Percentiles rank a stretch among this genome's conserved stretches.
These are phyloP conservation scores for Lytechinus pictus DNA, from an alignment of 35 echinoderm and acorn worm species.

Conservation along the genomic window DNA sequence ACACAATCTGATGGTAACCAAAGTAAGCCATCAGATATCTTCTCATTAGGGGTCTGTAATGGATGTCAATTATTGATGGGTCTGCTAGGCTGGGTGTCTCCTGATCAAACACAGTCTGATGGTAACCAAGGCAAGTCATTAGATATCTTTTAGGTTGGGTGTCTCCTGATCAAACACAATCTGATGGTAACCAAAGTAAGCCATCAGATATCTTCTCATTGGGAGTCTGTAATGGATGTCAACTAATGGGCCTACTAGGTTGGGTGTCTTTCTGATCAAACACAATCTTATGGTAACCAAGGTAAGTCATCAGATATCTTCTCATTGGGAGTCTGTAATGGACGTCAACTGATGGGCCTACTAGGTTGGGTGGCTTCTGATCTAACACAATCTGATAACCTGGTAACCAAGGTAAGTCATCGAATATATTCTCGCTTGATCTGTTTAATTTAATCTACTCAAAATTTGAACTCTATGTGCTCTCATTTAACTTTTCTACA, in stretches of 20 bases:
- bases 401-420: conserved; percentile 53
- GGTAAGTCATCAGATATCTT: too few relatives aligned
- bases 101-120: too few relatives aligned
- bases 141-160: conserved; percentile 98
- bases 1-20: conserved; percentile 17
- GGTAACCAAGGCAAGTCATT: too few relatives aligned
- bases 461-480: too few relatives aligned
- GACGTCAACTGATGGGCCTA: conserved; percentile 95
- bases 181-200: conserved; percentile 51
- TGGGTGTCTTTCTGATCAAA: too few relatives aligned
- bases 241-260: conserved; percentile 92
- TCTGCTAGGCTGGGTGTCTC: too few relatives aligned
- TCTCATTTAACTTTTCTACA: too few relatives aligned
- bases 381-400: neutral
- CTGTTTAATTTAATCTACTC: conserved; percentile 64
- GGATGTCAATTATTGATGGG: conserved; percentile 98
- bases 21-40: conserved; percentile 73
- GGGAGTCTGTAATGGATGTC: conserved; percentile 98
- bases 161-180: conserved; percentile 61
- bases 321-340: conserved; percentile 96
- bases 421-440: conserved; percentile 87
- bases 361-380: conserved; percentile 93
- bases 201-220: conserved; percentile 84
- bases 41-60: conserved; percentile 98
- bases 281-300: too few relatives aligned